Evolutionary conservation across 2,797 vertebrate genomes (phyloP), one percentile per base, ranked within the genome.

Genomic region (Notamacropus eugenii): DNA sequence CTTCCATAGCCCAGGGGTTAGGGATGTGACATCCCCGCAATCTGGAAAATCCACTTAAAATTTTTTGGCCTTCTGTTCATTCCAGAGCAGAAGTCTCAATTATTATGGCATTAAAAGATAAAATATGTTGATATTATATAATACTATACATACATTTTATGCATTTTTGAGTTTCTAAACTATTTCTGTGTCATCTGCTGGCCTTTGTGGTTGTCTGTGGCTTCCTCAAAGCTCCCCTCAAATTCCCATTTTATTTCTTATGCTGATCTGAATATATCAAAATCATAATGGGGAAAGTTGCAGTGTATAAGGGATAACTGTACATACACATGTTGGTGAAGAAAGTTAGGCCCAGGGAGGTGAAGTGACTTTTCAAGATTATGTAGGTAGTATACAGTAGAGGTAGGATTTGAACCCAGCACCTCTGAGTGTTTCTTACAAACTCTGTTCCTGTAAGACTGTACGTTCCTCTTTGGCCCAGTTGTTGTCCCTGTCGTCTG

Each of bases 21-120:
- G 19, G 34, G 67, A 40, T 74, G 6, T 40, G 16, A 16, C 4
- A 2, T n/a, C n/a, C n/a, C 5, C 0, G 0, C 1, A 0, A 40
- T 40, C n/a, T 40, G 19, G 34, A 74, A 74, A 74, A 74, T 74
- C 19, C 8, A 1, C 14, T 1, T 74, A 74, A 22, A 67, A 22
- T 74, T 22, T 74, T 40, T 40, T 74, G 16, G 16, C n/a, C 5
- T 4, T n/a, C n/a, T 6, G 19, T 22, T 74, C 6, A 8, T 8
- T 22, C 16, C 3, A 40, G 16, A 22, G 11, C 28, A 74, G 14
- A 74, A 22, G 14, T 40, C 6, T 74, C 34, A n/a, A 67, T 67
- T 67, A 67, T 67, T 67, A n/a, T 67, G 34, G 14, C 19, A 67
- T 67, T 67, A 19, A 67, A 67, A 16, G 14, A 67, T 67, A 67